Evolutionary conservation across 2,797 vertebrate species (phyloP).

Genomic region (Anisognathus igniventris): DNA sequence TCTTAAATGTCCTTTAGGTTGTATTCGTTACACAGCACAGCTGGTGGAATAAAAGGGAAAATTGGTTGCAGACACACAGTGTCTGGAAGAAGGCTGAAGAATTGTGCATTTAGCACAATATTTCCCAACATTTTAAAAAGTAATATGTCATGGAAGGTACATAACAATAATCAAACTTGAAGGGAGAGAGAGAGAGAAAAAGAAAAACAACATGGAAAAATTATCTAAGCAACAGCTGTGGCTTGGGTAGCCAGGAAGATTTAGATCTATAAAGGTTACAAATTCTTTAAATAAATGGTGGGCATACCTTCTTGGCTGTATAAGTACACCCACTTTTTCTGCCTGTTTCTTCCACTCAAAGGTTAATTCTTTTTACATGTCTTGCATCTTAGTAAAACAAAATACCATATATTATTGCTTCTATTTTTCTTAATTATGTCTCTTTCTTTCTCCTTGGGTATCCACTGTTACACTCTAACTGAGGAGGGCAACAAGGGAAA

Average conservation of each 20-base stretch:
- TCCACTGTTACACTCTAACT: neutral
- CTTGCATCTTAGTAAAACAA: neutral
- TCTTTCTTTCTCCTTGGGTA: neutral
- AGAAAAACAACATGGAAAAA: neutral
- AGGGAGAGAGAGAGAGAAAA: neutral
- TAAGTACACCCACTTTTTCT: neutral
- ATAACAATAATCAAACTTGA: neutral
- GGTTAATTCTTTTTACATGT: neutral
- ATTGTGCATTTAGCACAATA: neutral
- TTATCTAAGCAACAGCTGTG: neutral
- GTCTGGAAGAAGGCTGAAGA: neutral
- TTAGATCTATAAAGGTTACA: neutral
- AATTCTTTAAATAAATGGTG: neutral
- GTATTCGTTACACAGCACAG: neutral
- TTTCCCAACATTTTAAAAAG: neutral
- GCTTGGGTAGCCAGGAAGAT: neutral
- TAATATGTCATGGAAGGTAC: neutral
- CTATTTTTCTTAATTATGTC: neutral
- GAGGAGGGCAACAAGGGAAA: neutral
- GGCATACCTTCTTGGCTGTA: neutral
- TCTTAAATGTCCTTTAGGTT: neutral
- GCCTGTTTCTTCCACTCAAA: neutral
- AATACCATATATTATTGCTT: neutral
- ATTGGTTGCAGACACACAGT: neutral
- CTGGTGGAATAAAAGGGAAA: neutral